These are phyloP conservation scores for Merodon equestris DNA, from an alignment of 2,888 invertebrate genomes.

Conservation along the genomic window DNA sequence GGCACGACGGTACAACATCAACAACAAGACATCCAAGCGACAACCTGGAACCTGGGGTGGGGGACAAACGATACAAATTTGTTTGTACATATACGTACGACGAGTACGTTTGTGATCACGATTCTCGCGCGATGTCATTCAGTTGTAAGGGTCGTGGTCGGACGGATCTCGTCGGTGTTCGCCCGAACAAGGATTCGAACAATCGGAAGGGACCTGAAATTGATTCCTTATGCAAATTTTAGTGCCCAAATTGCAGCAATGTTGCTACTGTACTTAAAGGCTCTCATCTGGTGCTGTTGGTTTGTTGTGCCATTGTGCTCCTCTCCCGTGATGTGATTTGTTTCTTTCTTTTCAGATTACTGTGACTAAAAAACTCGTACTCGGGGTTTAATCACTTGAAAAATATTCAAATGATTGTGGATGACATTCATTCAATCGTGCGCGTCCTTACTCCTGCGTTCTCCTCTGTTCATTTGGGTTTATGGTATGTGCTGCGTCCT, in stretches of 20 bases:
- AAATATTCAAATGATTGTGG: constrained; percentile 68
- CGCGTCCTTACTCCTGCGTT: constrained; percentile 35
- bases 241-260: constrained; percentile 63
- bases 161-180: constrained; percentile 2
- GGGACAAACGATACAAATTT: constrained; percentile 57
- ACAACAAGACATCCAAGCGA: constrained; percentile 18
- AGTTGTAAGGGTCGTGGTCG: constrained; percentile 16
- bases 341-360: constrained; percentile 44
- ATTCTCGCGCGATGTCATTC: constrained; percentile 53
- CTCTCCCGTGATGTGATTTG: constrained; percentile 9
- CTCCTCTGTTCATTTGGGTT: neutral
- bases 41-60: too few species aligned
- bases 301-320: neutral
- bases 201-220: constrained; percentile 65
- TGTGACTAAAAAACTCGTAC: constrained; percentile 60
- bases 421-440: constrained; percentile 61
- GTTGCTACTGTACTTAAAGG: constrained; percentile 42
- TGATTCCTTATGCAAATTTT: constrained; percentile 69
- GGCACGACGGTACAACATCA: constrained; percentile 34
- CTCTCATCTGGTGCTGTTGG: neutral
- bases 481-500: neutral
- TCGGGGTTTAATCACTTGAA: constrained; percentile 67
- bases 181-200: constrained; percentile 28
- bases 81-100: too few species aligned
- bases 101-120: constrained; percentile 61